Conservation (phyloP, 92 coral and sea anemone genomes). For the Hydrozoanthus gracilis region DNA sequence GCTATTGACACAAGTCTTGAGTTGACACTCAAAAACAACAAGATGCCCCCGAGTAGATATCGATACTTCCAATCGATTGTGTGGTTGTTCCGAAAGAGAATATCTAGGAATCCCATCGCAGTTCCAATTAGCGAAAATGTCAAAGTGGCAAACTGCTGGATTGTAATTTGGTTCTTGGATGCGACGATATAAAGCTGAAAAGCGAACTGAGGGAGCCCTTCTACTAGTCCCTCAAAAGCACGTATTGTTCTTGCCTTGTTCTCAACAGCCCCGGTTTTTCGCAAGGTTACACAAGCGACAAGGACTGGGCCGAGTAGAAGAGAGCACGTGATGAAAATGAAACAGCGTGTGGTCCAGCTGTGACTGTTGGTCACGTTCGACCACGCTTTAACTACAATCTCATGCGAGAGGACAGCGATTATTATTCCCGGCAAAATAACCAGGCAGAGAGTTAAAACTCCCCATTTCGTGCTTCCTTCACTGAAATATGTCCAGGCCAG, state of each 20-base stretch:
- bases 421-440: not conserved
- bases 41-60: not conserved
- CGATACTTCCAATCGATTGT: not conserved
- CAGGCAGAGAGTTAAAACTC: not conserved
- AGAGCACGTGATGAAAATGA: not conserved
- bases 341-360: too few relatives aligned
- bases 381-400: not conserved
- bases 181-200: not conserved
- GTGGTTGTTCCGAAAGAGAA: not conserved
- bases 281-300: not conserved
- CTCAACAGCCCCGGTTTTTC: conserved; percentile 8
- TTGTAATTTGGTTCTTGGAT: not conserved
- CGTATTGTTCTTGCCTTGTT: not conserved
- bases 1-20: conserved; percentile 15
- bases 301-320: conserved; percentile 16
- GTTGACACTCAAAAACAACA: not conserved
- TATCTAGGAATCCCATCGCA: not conserved
- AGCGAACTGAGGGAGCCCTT: conserved; percentile 1
- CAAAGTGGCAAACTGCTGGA: not conserved
- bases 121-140: not conserved
- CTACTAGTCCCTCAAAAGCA: conserved; percentile 17
- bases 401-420: not conserved
- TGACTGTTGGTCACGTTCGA: not conserved
- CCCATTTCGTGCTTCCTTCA: not conserved
- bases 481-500: not conserved